Evolutionary conservation across 2,113 vertebrate genomes (phyloP).

Genomic region (Ptilorrhoa leucosticta): DNA sequence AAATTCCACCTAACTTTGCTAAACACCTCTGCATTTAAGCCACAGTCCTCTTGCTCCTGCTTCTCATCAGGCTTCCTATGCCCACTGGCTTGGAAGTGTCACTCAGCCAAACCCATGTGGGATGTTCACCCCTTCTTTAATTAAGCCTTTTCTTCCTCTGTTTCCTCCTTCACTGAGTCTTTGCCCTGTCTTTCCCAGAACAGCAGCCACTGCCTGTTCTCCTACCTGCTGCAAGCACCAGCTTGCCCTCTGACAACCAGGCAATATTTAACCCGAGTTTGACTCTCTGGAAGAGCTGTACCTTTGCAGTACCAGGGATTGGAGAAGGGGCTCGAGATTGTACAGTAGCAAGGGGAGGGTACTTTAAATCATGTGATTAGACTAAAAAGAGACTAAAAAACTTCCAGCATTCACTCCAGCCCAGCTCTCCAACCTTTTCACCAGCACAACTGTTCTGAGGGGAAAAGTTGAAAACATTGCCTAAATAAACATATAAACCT

Average conservation of each 20-base stretch:
- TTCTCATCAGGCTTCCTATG: not conserved
- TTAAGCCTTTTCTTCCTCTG: not conserved
- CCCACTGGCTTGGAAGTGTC: not conserved
- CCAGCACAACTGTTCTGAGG: not conserved
- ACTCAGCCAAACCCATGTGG: not conserved
- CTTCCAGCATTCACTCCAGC: not conserved
- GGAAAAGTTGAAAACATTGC: not conserved
- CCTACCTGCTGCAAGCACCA: not conserved
- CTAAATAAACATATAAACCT: not conserved
- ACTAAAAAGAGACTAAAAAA: not conserved
- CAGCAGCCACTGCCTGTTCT: not conserved
- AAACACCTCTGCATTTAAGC: not conserved
- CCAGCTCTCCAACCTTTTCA: not conserved
- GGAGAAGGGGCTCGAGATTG: not conserved
- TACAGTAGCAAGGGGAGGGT: not conserved
- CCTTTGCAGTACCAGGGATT: not conserved
- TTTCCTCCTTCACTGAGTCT: rapidly evolving
- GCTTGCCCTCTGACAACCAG: not conserved
- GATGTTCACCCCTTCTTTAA: not conserved
- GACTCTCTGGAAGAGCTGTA: not conserved
- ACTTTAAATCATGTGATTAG: rapidly evolving
- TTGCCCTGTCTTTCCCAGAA: rapidly evolving
- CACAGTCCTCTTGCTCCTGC: not conserved
- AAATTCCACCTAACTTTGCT: not conserved
- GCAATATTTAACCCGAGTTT: not conserved